Base-by-base conservation (phyloP, 2,888 invertebrate species). In the Schrankia costaestrigalis region DNA sequence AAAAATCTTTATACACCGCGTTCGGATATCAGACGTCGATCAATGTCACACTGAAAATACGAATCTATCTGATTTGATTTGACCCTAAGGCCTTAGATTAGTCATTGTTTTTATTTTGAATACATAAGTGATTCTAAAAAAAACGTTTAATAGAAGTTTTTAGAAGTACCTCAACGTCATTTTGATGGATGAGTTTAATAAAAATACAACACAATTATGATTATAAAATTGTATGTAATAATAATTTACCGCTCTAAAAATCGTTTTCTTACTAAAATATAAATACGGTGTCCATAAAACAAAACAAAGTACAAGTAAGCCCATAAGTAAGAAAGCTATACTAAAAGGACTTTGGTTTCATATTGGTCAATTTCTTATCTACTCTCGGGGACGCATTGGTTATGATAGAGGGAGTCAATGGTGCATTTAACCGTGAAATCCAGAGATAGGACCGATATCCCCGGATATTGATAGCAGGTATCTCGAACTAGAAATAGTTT, bases 361-460 rank as follows among this genome's bases (percentile, higher is more conserved):
- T 73, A 79, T 79, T 73, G 75, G 73, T 76, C 76, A 73, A 80
- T 80, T 79, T 74, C 82, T 84, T 85, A 85, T 85, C 84, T 79
- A 47, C 56, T 69, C 52, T 64, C 61, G 66, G 72, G 72, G 71
- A 75, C 29, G 41, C 63, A 68, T 69, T 57, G 70, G 68, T 69
- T 70, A 75, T 74, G 78, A 78, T 75, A 72, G 73, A 67, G 64
- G 58, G 56, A 75, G 47, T 66, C 77, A 85, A 76, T 79, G 75
- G 76, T 78, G 82, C 86, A 72, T 78, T 72, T 81, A 79, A 76
- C 81, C 84, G 84, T 87, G 83, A 86, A 86, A 84, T 81, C 73
- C 72, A 57, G 60, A 78, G 86, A 86, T 86, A 85, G 67, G 71
- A 51, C 60, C 66, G 72, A 72, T 73, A 77, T 75, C 65, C 68